Base-by-base conservation (phyloP, 1,140 invertebrate genomes). In the Halesus radiatus region DNA sequence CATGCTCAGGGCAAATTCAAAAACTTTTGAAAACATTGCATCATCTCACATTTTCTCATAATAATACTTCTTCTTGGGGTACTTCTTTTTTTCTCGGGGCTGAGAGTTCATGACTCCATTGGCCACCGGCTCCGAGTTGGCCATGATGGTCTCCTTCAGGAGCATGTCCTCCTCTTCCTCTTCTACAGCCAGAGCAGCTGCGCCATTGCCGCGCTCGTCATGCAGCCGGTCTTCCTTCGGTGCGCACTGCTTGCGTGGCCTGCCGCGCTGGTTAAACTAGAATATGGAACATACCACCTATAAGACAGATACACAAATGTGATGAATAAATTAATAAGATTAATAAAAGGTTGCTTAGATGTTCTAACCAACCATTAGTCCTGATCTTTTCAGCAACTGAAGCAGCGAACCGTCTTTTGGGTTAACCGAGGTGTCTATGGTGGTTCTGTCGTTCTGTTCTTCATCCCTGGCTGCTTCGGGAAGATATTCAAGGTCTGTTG, bases 41-140 rank as follows among this genome's bases (percentile, higher is more conserved):
- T n/a, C 26, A 56, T 86, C 88, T 88, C 62, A 90, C 89, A 87
- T 87, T 81, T 89, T 89, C 32, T 88, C 88, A 86, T 90, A 89
- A 32, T 86, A 84, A 84, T 90, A 90, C 84, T 87, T 87, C 84
- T 86, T 88, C n/a, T 85, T 86, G 15, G 81, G 77, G 1, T 79
- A 72, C 22, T 81, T 83, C 75, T 78, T 77, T 29, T 86, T 85
- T 74, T 87, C 87, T 80, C 86, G 87, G 0, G 86, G 85, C 62
- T 89, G 87, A 0, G 88, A 87, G 26, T 89, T 88, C 0, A 89
- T 84, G 16, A 89, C 85, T 29, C 88, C 86, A 6, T 89, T 88
- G 0, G 88, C 86, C 8, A 90, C 88, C 1, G 89, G 88, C 79
- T 89, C 88, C 0, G 88, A 88, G 83, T 86, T 87, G 0, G 88